These are phyloP conservation scores for Trimorus sp. DNA, from an alignment of 2,888 invertebrate genomes.

Conservation along the genomic window DNA sequence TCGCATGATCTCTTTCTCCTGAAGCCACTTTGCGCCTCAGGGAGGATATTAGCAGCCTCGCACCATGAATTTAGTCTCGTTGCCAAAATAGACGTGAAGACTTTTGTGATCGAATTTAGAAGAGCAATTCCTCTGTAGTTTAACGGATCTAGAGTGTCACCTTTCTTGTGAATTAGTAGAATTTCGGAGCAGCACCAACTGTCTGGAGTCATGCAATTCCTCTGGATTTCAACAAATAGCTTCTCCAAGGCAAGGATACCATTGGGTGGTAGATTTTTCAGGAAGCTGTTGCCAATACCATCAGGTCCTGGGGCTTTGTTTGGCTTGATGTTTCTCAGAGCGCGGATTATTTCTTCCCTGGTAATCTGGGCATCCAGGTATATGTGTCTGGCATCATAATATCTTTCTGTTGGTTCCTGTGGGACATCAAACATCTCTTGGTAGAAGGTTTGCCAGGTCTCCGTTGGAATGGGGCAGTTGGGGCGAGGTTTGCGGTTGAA, in stretches of 20 bases:
- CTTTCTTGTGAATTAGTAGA: constrained; percentile 25
- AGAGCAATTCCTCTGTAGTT: constrained; percentile 33
- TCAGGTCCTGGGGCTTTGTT: constrained; percentile 31
- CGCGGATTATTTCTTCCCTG: neutral
- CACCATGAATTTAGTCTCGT: constrained; percentile 5
- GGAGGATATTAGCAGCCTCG: neutral
- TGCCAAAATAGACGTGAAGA: constrained; percentile 9
- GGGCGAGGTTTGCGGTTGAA: constrained; percentile 12
- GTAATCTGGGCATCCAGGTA: constrained; percentile 9
- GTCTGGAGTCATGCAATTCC: too few relatives aligned
- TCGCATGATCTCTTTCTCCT: constrained; percentile 9
- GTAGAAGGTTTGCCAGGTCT: constrained; percentile 22
- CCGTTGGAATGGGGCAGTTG: neutral
- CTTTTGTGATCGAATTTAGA: neutral
- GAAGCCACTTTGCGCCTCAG: constrained; percentile 5
- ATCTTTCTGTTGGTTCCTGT: too few relatives aligned
- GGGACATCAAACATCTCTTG: neutral
- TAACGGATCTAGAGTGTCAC: neutral
- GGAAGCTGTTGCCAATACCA: constrained; percentile 23
- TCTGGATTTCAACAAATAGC: too few relatives aligned
- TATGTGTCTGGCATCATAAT: constrained; percentile 10
- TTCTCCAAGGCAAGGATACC: neutral
- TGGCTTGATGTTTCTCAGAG: constrained; percentile 5
- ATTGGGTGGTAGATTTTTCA: constrained; percentile 26
- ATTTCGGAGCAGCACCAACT: too few relatives aligned